Conservation (phyloP, 2,113 vertebrate species). For the Malurus cyaneus region DNA sequence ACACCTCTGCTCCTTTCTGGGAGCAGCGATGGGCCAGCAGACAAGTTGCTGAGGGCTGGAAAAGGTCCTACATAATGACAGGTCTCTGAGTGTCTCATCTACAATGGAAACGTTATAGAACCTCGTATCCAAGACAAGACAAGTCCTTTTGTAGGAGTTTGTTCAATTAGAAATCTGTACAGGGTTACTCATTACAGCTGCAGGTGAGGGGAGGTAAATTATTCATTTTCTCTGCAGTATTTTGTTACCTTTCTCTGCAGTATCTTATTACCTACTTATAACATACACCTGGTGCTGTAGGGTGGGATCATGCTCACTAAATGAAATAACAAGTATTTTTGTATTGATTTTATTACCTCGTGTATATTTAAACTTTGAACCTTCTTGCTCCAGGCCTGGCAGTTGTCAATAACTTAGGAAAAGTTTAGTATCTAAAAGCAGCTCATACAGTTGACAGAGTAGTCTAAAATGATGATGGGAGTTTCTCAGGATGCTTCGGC, state of each 20-base stretch:
- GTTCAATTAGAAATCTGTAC: neutral
- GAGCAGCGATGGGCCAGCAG: neutral
- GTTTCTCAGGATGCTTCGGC: neutral
- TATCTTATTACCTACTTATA: neutral
- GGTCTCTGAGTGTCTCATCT: neutral
- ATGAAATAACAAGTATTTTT: neutral
- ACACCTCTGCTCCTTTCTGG: neutral
- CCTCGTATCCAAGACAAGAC: neutral
- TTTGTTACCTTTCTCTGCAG: neutral
- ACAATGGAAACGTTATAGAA: neutral
- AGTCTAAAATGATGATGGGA: neutral
- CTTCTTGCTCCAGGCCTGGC: neutral
- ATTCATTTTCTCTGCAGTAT: neutral
- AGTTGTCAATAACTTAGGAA: neutral
- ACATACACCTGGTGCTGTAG: neutral
- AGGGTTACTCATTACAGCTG: neutral
- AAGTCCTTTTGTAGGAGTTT: neutral
- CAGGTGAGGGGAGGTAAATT: neutral
- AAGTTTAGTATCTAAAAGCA: neutral
- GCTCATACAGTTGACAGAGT: neutral
- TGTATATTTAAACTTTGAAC: neutral
- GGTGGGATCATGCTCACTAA: neutral
- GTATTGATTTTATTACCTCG: neutral
- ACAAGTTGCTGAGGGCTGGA: neutral
- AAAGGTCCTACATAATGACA: fast-evolving